Evolutionary conservation across 2,797 vertebrate species (phyloP), one percentile per base, ranked within the genome.

Genomic region (Euthynnus affinis): DNA sequence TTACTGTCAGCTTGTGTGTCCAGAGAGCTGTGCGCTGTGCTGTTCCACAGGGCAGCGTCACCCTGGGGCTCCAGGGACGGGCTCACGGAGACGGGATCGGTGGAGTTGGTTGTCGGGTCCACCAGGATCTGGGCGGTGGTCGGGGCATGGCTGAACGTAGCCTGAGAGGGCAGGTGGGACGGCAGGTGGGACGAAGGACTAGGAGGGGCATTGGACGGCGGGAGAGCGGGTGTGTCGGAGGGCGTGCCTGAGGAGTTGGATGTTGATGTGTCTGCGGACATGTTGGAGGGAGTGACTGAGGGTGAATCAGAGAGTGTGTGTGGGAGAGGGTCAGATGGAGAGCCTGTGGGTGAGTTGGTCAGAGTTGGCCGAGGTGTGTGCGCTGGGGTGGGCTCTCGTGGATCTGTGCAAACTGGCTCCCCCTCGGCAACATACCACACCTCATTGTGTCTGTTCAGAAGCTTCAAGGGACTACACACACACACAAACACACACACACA

Each of bases 361-460:
- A 34, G 15, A 4, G 67, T 81, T 0, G 76, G 71, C 9, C 71
- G 75, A 18, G 70, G 67, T 0, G 88, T 83, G 83, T 90, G 90
- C 0, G 88, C 61, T 0, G 94, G 90, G 9, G 92, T 94, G 20
- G 91, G 93, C 17, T 93, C 83, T 32, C 76, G 82, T 4, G 92
- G 93, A 12, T 91, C 83, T 0, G 78, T 75, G 78, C 95, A 96
- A n/a, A 93, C 88, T 0, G 88, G 87, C 61, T 92, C 87, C 2
- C 92, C 94, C 49, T 94, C 91, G 0, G 92, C 86, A 44, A 95
- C 71, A 2, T 95, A 96, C 95, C 96, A 96, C 61, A 96, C 93
- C 89, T 96, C 96, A 34, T 96, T 96, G 88, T 96, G 95, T 60
- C 95, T 92, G 91, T 95, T 93, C 78, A 95, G 3, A 65, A 96